Base-by-base conservation (phyloP, 2,113 vertebrate genomes). In the Anarrhichthys ocellatus region DNA sequence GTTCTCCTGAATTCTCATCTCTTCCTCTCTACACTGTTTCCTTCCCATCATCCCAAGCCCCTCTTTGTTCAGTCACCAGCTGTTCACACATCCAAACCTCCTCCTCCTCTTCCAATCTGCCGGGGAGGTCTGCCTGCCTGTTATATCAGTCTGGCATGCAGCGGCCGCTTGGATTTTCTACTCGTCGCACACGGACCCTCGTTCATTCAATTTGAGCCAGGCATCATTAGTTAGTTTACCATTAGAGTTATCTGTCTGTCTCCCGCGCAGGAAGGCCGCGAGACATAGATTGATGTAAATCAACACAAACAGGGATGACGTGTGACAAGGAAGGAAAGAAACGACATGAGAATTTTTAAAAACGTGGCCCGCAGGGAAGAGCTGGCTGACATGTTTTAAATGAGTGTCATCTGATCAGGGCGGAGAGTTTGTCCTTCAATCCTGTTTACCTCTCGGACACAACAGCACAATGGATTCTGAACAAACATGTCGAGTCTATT, bases 381-480 rank as follows among this genome's bases (percentile, higher is more conserved):
- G 71, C 70, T 24, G 61, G 40, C 72, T 68, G 82, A 82, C 80
- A 80, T 69, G 76, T 72, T 83, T 86, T 82, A 83, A 83, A 89
- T 73, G 72, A 77, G 65, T 64, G 83, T 85, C 83, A 75, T 89
- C 71, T 24, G 79, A 91, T 89, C 87, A 6, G 86, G 52, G 34
- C 32, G 17, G 29, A 74, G 78, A 76, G 20, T 79, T 81, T 36
- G 88, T 90, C 91, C 85, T 92, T 90, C 88, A 85, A 61, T 63
- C 17, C 0, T 7, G 61, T 76, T 62, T 61, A 36, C 29, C 71
- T 59, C 20, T 66, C 8, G 48, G 72, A 88, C 82, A 75, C 56
- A 36, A 46, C 5, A 48, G 62, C 24, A 56, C 34, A 38, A 64
- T 29, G 18, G 54, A 71, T 36, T 69, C 64, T 65, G 18, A 72